Evolutionary conservation across 2,888 invertebrate species (phyloP).

Genomic region (Tipula confusa): DNA sequence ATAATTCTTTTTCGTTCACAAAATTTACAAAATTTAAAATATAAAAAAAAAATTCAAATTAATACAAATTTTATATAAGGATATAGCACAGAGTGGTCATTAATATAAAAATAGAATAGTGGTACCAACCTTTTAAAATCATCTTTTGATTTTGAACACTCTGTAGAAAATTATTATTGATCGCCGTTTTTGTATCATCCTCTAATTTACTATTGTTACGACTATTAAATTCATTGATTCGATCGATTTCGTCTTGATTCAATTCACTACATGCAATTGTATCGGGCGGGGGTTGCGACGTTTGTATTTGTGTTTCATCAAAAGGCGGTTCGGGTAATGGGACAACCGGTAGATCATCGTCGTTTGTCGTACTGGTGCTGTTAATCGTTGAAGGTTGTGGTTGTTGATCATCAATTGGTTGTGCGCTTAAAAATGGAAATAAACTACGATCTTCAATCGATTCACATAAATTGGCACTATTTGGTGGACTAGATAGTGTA

Average conservation of each 20-base stretch:
- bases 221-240: neutral
- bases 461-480: slow-evolving; percentile 47
- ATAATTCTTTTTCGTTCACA: slow-evolving; percentile 3
- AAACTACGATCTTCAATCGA: slow-evolving; percentile 32
- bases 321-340: neutral
- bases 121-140: neutral
- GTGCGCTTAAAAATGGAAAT: slow-evolving; percentile 33
- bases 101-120: neutral
- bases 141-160: slow-evolving; percentile 26
- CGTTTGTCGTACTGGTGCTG: neutral
- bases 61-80: neutral
- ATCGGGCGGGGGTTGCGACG: neutral
- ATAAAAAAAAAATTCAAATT: neutral
- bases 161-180: slow-evolving; percentile 26
- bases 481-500: slow-evolving; percentile 75
- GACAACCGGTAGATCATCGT: neutral
- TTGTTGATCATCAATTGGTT: slow-evolving; percentile 8
- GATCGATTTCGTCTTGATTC: neutral
- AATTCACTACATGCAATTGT: neutral
- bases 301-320: neutral
- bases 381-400: neutral
- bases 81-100: neutral
- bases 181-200: neutral
- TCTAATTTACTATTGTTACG: neutral
- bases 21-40: neutral